phyloP scores from a whole-genome alignment of 2,113 vertebrate species.

The Siniperca knerii region DNA sequence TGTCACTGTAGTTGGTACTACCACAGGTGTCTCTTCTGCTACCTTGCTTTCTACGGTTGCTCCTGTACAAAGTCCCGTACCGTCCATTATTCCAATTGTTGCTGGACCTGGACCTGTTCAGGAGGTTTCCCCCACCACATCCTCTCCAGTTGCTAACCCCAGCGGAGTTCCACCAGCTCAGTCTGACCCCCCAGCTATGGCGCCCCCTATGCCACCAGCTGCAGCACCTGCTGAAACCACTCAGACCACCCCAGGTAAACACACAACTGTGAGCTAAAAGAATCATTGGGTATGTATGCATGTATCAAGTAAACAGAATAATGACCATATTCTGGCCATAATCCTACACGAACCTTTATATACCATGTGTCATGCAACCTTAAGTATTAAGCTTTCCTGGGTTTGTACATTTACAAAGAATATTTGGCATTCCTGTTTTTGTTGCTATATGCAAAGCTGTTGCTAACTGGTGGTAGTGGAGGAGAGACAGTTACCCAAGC shows the following conservation, averaged over 20 bases:
- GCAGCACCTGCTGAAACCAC: slow-evolving; percentile 56
- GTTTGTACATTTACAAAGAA: neutral
- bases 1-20: slow-evolving; percentile 39
- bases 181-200: slow-evolving; percentile 46
- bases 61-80: slow-evolving; percentile 66
- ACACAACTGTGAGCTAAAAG: neutral
- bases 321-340: neutral
- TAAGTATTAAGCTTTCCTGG: neutral
- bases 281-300: neutral
- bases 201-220: slow-evolving; percentile 37
- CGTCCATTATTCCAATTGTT: slow-evolving; percentile 68
- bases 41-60: slow-evolving; percentile 60
- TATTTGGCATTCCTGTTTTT: neutral
- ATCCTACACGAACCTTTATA: neutral
- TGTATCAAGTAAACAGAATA: neutral
- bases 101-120: slow-evolving; percentile 58
- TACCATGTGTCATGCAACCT: neutral
- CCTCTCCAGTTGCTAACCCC: slow-evolving; percentile 58
- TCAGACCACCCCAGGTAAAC: slow-evolving; percentile 75
- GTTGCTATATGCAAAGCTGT: neutral
- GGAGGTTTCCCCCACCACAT: slow-evolving; percentile 55
- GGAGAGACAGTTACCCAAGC: neutral
- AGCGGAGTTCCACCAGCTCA: slow-evolving; percentile 56
- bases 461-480: too few species aligned
- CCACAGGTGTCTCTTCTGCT: slow-evolving; percentile 49